Base-by-base conservation (phyloP, 1,140 invertebrate genomes). In the Drosophila pachea region DNA sequence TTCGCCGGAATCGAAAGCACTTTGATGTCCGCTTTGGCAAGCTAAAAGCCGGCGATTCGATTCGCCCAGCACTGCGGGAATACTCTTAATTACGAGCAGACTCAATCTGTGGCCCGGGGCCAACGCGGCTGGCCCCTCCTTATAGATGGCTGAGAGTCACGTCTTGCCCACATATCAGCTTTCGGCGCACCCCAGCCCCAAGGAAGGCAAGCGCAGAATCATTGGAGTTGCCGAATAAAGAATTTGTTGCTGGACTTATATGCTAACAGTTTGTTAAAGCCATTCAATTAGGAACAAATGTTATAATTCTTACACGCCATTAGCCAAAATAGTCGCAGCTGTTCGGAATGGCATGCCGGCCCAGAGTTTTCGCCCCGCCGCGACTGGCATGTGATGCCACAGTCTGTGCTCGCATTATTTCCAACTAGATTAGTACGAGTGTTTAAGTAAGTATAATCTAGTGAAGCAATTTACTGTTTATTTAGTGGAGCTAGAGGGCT, bases 61-160 rank as follows among this genome's bases (percentile, higher is more conserved):
- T 4, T 16, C 33, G 22, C 12, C 35, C 43, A 35, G 14, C 52
- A 48, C 58, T 55, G 42, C 43, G 52, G 45, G 66, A 55, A 64
- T 53, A 53, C 47, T 47, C 54, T 66, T 70, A 70, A 70, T 70
- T 70, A 70, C 65, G 38, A 58, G 7, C 40, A 65, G 40, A 58
- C 33, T 45, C 43, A 52, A 58, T 22, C 60, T 40, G 32, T 22
- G 14, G 12, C n/a, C 16, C 53, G 32, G 43, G 9, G 43, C n/a
- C 11, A 47, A n/a, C 14, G 47, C n/a, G n/a, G n/a, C n/a, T n/a
- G 11, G 11, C 45, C 31, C 31, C 1, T 5, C 4, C 12, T 4
- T 7, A 4, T 35, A 12, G 7, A 33, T 14, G 11, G 4, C 5
- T 9, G 38, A 14, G 29, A 9, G 50, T 45, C 52, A 50, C 36